Evolutionary conservation across 2,113 vertebrate genomes (phyloP), one percentile per base, ranked within the genome.

Genomic region (Meriones unguiculatus): DNA sequence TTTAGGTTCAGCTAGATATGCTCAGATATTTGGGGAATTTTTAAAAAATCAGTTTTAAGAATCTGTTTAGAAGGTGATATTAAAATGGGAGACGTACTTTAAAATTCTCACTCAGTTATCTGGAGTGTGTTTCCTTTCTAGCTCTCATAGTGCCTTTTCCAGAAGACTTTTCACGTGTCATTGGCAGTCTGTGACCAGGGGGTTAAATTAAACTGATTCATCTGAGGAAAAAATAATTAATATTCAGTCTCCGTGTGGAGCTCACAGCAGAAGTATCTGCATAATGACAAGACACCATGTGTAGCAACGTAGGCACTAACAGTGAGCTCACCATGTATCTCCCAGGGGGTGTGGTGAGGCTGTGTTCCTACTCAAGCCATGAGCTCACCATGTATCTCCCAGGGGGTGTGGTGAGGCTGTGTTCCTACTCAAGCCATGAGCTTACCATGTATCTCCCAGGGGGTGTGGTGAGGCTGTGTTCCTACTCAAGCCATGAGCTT

Each of bases 391-490:
- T 54, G 41, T 46, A 35, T 35, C 65, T 54, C 52, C 46, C 4
- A 85, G n/a, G 25, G 35, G 41, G 7, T 3, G 18, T 35, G 0
- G 0, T 2, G 72, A 57, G 22, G 9, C 50, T 2, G 8, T 57
- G 46, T 13, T n/a, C 28, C 41, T 15, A 9, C 5, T 24, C 6
- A 6, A 22, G 1, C 0, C 46, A 67, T 18, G 50, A 46, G 41
- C 41, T 46, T 46, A 4, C 41, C 41, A 46, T 46, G 41, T n/a
- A n/a, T 54, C 65, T 54, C 52, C 46, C 4, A 85, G 50, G n/a
- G 25, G 35, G 7, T 3, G 18, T 35, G 0, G 0, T 2, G 72
- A 57, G 22, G 9, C 50, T 2, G 8, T 57, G 46, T 13, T n/a
- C 25, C 41, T 14, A 9, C 5, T 24, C 6, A 6, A 22, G 1